These are phyloP conservation scores for Nomada ferruginata DNA, from an alignment of 2,888 invertebrate genomes.

Conservation along the genomic window DNA sequence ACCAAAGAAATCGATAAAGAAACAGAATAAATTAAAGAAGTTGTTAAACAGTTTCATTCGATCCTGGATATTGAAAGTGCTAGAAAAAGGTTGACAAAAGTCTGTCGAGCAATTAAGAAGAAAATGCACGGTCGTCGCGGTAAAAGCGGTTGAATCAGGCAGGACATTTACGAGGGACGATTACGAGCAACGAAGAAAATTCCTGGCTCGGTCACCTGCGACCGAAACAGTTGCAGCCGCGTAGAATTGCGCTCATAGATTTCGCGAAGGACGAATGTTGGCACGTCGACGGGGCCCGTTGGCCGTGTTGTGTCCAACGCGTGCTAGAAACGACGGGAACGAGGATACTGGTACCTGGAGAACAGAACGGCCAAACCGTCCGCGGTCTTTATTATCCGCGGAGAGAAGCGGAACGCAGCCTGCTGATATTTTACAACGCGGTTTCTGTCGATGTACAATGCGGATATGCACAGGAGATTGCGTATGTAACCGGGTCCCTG, in stretches of 20 bases:
- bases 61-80: not conserved
- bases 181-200: conserved; percentile 70
- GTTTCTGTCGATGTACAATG: conserved; percentile 44
- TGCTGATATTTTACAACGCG: conserved; percentile 47
- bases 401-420: conserved; percentile 37
- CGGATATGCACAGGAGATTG: conserved; percentile 45
- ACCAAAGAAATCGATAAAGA: too few relatives aligned
- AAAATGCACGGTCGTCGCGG: conserved; percentile 71
- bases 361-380: conserved; percentile 23
- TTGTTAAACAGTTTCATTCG: too few relatives aligned
- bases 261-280: conserved; percentile 44
- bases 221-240: conserved; percentile 37
- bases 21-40: not conserved
- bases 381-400: conserved; percentile 47
- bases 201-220: conserved; percentile 63
- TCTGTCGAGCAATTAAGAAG: conserved; percentile 71
- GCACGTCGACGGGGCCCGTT: not conserved
- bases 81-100: conserved; percentile 50
- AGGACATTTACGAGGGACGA: conserved; percentile 75
- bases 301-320: not conserved
- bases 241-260: conserved; percentile 40
- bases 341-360: conserved; percentile 17
- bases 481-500: conserved; percentile 23
- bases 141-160: conserved; percentile 75
- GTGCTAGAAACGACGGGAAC: conserved; percentile 10